Conservation (phyloP, 2,113 vertebrate genomes). For the Brachyhypopomus occidentalis region DNA sequence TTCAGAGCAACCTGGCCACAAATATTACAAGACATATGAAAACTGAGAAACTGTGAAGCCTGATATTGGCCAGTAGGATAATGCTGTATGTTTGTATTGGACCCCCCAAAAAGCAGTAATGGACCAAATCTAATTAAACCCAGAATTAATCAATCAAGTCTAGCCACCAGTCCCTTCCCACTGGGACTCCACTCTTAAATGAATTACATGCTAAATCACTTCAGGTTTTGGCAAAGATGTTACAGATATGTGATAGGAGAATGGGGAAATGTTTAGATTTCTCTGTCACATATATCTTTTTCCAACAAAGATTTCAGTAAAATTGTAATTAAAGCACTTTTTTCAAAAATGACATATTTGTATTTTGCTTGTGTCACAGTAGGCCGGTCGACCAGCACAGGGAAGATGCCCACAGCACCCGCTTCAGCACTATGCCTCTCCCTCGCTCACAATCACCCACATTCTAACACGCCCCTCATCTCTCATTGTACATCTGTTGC, state of each 20-base stretch:
- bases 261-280: no score
- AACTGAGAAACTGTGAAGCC: background rate
- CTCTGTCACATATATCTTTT: background rate
- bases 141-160: slow-evolving; percentile 10
- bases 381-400: no score
- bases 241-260: background rate
- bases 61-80: slow-evolving; percentile 34
- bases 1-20: slow-evolving; percentile 35
- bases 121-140: background rate
- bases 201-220: slow-evolving; percentile 1
- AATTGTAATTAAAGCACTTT: background rate
- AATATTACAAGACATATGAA: slow-evolving; percentile 1
- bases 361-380: no score
- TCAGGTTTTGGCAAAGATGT: background rate
- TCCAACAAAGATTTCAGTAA: background rate
- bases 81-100: slow-evolving; percentile 44
- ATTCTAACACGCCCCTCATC: no score
- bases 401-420: no score
- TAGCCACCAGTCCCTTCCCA: background rate
- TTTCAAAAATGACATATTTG: background rate
- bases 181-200: background rate
- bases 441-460: no score
- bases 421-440: no score
- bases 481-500: no score
- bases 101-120: background rate